Percentiles rank a stretch among this genome's conserved stretches.
Conservation (phyloP, 2,888 invertebrate genomes). For the Nomada lathburiana region DNA sequence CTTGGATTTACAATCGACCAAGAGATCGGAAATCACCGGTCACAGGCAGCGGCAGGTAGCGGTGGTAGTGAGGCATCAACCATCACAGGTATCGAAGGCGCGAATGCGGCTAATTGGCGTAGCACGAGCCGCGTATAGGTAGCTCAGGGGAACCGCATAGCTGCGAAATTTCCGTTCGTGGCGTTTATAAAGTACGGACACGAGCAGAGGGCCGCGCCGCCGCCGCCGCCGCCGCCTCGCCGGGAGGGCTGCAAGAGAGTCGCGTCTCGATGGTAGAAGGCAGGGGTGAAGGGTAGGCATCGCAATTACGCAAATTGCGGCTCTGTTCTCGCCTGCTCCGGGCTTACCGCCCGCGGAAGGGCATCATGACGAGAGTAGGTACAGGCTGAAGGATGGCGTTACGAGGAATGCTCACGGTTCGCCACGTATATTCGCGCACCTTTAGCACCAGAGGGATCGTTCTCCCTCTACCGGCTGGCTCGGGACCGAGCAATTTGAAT, state of each 20-base stretch:
- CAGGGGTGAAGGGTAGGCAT: conserved; percentile 73
- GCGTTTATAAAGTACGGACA: conserved; percentile 55
- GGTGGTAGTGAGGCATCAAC: conserved; percentile 32
- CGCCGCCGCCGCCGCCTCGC: background rate
- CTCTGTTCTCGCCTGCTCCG: conserved; percentile 81
- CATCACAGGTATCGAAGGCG: conserved; percentile 54
- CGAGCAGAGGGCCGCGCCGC: background rate
- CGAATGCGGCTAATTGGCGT: conserved; percentile 70
- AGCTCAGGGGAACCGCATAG: conserved; percentile 55
- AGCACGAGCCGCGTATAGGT: conserved; percentile 64
- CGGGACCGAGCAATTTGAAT: conserved; percentile 59
- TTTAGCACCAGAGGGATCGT: background rate
- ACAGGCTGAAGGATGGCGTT: conserved; percentile 53
- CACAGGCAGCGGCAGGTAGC: background rate
- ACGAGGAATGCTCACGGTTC: conserved; percentile 52
- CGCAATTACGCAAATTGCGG: conserved; percentile 83
- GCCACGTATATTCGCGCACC: conserved; percentile 25
- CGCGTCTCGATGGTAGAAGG: conserved; percentile 39
- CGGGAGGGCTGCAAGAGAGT: conserved; percentile 42
- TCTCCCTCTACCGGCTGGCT: background rate
- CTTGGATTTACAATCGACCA: conserved; percentile 47
- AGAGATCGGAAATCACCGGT: conserved; percentile 62
- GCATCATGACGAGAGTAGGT: conserved; percentile 47
- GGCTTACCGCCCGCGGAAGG: conserved; percentile 67
- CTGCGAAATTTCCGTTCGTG: conserved; percentile 69